A percentile compares a stretch with the other conserved stretches of the same genome.
Evolutionary conservation across 2,888 invertebrate genomes (phyloP).

Genomic region (Drosophila limbata): DNA sequence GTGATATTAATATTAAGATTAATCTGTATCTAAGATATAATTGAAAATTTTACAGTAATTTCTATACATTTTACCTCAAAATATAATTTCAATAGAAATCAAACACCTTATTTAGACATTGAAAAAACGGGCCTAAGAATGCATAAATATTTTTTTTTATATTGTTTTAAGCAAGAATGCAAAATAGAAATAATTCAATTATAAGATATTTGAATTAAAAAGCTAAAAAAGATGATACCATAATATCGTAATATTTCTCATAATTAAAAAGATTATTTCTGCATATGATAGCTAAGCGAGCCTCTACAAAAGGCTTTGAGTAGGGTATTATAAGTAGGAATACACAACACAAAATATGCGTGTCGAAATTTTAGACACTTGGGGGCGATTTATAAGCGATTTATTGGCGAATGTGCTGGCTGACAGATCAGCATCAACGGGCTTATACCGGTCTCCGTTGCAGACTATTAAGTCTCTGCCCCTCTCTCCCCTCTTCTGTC

Average conservation of each 20-base stretch:
- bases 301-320: slow-evolving; percentile 3
- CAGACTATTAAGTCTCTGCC: slow-evolving; percentile 11
- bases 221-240: too few relatives aligned
- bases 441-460: slow-evolving; percentile 38
- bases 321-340: slow-evolving; percentile 21
- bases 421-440: slow-evolving; percentile 46
- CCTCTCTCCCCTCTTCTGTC: neutral
- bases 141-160: too few relatives aligned
- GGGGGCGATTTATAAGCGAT: slow-evolving; percentile 65
- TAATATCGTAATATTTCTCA: too few relatives aligned
- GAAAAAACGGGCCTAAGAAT: too few relatives aligned
- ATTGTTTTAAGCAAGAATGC: too few relatives aligned
- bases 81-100: too few relatives aligned
- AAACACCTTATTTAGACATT: too few relatives aligned
- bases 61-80: too few relatives aligned
- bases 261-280: neutral
- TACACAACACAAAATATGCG: slow-evolving; percentile 53
- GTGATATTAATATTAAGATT: too few relatives aligned
- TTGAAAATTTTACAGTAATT: too few relatives aligned
- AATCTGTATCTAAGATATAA: too few relatives aligned
- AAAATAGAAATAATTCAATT: neutral
- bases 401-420: slow-evolving; percentile 61
- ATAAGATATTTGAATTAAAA: neutral
- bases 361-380: slow-evolving; percentile 62
- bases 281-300: neutral